Evolutionary conservation across 1,140 invertebrate genomes (phyloP).

Genomic region (Oncopeltus fasciatus): DNA sequence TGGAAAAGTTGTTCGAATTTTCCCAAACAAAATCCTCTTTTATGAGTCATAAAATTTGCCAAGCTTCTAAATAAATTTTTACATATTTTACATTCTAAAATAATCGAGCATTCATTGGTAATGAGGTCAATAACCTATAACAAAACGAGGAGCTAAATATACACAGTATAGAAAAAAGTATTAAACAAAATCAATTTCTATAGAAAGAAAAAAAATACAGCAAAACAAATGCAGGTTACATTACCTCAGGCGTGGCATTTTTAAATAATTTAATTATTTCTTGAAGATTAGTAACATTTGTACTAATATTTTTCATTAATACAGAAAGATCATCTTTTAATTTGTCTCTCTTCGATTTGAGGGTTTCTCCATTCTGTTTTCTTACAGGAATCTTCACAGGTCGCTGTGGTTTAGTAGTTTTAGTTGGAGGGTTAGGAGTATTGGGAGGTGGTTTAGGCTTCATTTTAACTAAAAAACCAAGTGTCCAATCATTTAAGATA

Average conservation of each 20-base stretch:
- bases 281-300: conserved; percentile 41
- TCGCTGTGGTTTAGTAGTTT: not conserved
- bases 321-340: conserved; percentile 33
- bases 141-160: conserved; percentile 13
- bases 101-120: conserved; percentile 61
- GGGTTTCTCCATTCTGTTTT: not conserved
- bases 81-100: conserved; percentile 74
- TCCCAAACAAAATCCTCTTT: conserved; percentile 51
- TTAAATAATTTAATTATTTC: conserved; percentile 43
- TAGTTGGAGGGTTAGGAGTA: not conserved
- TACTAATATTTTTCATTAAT: conserved; percentile 44
- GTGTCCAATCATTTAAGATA: too few species aligned
- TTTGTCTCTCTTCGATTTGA: not conserved
- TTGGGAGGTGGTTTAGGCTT: not conserved
- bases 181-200: not conserved
- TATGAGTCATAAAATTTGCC: conserved; percentile 71
- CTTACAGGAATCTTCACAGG: not conserved
- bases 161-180: not conserved
- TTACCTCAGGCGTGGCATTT: conserved; percentile 43
- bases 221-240: not conserved
- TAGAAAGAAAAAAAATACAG: too few species aligned
- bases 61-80: conserved; percentile 68
- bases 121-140: conserved; percentile 52
- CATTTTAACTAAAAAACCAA: too few species aligned
- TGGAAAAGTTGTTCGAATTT: conserved; percentile 4